These are phyloP conservation scores for Corydoras sp. DNA, from an alignment of 2,113 vertebrate species.

Conservation along the genomic window DNA sequence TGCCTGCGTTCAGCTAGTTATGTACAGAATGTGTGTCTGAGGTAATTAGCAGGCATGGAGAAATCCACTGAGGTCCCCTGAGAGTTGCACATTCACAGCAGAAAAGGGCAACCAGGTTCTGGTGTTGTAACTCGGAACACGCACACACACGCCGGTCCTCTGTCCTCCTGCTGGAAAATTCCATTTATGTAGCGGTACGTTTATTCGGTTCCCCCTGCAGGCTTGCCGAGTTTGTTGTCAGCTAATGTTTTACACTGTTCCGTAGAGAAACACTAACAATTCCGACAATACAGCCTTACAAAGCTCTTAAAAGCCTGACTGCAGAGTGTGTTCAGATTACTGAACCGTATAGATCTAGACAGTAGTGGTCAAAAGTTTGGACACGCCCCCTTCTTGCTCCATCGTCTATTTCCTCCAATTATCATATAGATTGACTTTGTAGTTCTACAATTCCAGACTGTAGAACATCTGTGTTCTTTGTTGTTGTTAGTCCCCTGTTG, in stretches of 20 bases:
- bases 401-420: no score
- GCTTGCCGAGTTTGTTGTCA: not conserved
- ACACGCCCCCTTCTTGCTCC: no score
- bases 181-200: constrained; percentile 1
- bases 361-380: no score
- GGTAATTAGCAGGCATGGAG: constrained; percentile 7
- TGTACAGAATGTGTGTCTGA: no score
- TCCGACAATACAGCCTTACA: not conserved
- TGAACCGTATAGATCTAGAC: not conserved
- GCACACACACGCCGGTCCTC: constrained; percentile 20
- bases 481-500: no score
- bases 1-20: no score
- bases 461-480: no score
- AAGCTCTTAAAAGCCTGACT: not conserved
- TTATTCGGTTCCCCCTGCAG: constrained; percentile 12
- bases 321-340: not conserved
- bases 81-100: constrained; percentile 39
- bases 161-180: not conserved
- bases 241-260: not conserved
- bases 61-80: constrained; percentile 37
- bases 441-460: no score
- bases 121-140: constrained; percentile 21
- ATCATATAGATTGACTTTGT: no score
- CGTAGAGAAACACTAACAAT: not conserved
- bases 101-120: constrained; percentile 19